Conservation (phyloP, 2,888 invertebrate species). For the Parascotia fuliginaria region DNA sequence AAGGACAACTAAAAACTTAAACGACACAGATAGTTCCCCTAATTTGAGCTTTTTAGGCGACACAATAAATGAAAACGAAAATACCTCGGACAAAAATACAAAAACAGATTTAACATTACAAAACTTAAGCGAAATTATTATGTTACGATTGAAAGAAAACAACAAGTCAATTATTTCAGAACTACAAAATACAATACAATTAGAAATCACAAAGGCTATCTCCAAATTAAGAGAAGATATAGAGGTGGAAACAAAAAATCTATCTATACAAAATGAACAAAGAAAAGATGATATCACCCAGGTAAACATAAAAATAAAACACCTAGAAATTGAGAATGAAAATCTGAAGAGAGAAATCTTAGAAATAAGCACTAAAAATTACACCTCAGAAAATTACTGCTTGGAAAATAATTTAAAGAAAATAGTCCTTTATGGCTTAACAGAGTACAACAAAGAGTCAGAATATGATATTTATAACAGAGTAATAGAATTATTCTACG, state of each 20-base stretch:
- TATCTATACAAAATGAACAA: background rate
- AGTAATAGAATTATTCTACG: constrained; percentile 1
- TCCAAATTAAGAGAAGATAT: constrained; percentile 7
- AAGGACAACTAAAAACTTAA: too few species aligned
- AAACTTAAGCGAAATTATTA: constrained; percentile 8
- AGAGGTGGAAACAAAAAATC: background rate
- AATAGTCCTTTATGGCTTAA: background rate
- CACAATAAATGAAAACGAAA: background rate
- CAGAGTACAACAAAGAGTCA: background rate
- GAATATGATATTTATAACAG: background rate
- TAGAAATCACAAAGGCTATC: constrained; percentile 9
- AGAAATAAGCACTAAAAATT: background rate
- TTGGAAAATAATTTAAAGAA: background rate
- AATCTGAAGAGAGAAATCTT: background rate
- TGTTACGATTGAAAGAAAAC: constrained; percentile 7
- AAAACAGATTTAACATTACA: constrained; percentile 3
- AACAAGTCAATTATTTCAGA: constrained; percentile 4
- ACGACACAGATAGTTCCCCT: too few species aligned
- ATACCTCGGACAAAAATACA: background rate
- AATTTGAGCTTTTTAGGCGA: background rate
- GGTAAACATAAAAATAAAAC: background rate
- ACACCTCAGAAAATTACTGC: background rate
- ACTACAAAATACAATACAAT: constrained; percentile 8
- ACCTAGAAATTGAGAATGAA: background rate
- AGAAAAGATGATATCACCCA: background rate